phyloP scores from a whole-genome alignment of 2,888 invertebrate species.

The Polietes domitor region DNA sequence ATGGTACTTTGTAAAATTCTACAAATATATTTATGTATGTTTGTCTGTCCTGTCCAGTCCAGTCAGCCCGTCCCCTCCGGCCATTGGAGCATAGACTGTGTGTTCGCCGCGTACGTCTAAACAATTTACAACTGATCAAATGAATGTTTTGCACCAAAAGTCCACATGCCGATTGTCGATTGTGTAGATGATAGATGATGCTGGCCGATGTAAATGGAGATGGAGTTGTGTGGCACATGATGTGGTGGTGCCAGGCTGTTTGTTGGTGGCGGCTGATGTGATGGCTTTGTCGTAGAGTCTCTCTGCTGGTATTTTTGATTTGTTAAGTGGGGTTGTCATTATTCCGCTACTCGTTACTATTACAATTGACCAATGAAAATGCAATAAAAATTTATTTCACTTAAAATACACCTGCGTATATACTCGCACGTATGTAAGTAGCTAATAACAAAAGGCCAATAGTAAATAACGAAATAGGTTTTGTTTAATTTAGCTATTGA shows the following conservation, averaged over 20 bases:
- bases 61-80: constrained; percentile 16
- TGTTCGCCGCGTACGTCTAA: constrained; percentile 49
- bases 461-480: constrained; percentile 4
- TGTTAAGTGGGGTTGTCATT: constrained; percentile 28
- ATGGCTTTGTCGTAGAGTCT: neutral
- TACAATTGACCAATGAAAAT: constrained; percentile 62
- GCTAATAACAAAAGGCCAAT: constrained; percentile 10
- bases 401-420: constrained; percentile 26
- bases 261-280: neutral
- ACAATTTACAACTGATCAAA: constrained; percentile 63
- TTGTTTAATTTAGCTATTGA: constrained; percentile 44
- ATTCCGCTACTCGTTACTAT: constrained; percentile 37
- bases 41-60: too few species aligned
- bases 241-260: neutral
- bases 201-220: too few species aligned
- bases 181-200: too few species aligned
- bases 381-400: constrained; percentile 53
- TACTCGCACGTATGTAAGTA: neutral
- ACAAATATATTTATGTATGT: constrained; percentile 53
- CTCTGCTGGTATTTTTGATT: neutral
- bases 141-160: constrained; percentile 42
- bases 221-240: constrained; percentile 36
- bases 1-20: constrained; percentile 28
- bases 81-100: neutral
- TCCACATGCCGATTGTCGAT: constrained; percentile 21